Conservation (phyloP, 2,113 vertebrate genomes). For the Mormoops blainvillei region DNA sequence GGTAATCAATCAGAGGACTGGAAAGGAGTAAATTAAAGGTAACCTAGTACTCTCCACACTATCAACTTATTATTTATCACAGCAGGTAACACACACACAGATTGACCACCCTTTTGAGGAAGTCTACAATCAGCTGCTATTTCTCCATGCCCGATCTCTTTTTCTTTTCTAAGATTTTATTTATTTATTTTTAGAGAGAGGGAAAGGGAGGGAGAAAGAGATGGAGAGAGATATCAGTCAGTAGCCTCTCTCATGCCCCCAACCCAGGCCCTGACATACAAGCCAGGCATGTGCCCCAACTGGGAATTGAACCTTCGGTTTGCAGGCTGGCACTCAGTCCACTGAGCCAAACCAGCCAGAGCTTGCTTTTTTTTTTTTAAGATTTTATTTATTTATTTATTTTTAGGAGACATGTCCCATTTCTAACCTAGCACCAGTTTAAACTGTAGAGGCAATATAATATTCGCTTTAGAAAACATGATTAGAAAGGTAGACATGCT, state of each 20-base stretch:
- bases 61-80: not conserved
- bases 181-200: no score
- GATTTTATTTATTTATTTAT: no score
- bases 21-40: slow-evolving; percentile 22
- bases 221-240: no score
- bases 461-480: slow-evolving; percentile 12
- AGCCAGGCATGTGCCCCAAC: no score
- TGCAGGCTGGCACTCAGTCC: no score
- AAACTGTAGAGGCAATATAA: not conserved
- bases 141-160: not conserved
- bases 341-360: no score
- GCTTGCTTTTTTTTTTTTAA: no score
- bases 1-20: not conserved
- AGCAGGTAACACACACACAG: not conserved
- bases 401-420: not conserved
- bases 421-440: not conserved
- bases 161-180: not conserved
- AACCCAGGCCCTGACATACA: no score
- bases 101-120: not conserved
- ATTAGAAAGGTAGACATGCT: slow-evolving; percentile 24
- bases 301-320: no score
- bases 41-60: not conserved
- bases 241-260: no score
- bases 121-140: not conserved
- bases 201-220: no score